Evolutionary conservation across 2,888 invertebrate species (phyloP), one percentile per base, ranked within the genome.

Genomic region (Dastarcus helophoroides): DNA sequence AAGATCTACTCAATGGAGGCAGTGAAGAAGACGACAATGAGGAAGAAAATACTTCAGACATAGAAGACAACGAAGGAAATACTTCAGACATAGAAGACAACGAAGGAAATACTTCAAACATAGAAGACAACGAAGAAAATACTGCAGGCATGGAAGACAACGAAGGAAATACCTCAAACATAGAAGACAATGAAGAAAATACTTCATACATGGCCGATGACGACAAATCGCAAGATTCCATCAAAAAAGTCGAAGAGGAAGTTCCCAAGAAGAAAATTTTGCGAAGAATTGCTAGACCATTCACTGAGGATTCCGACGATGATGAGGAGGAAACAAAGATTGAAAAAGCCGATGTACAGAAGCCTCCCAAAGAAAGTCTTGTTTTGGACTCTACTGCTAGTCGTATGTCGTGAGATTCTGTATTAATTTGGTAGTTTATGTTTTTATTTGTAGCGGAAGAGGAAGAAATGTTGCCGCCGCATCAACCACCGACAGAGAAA

Each of bases 221-320:
- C n/a, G n/a, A n/a, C n/a, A n/a, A n/a, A n/a, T n/a, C n/a, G n/a
- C n/a, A n/a, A n/a, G n/a, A n/a, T n/a, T n/a, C n/a, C n/a, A n/a
- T n/a, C 8, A 28, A 14, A 3, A 33, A 32, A 10, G 24, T 29
- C 4, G 36, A 33, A 24, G 37, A 42, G 21, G n/a, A 4, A 22
- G n/a, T 8, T 21, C 31, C 37, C 6, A 37, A 40, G 21, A 49
- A 47, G 25, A 54, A 48, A 42, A 40, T 40, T 14, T 38, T 55
- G 24, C 54, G 41, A 33, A 43, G 60, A 36, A 59, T 60, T 26
- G 16, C 58, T 14, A 49, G 49, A 39, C 38, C 48, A 21, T 51
- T 53, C 10, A 31, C 39, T 14, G 53, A 51, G 31, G 53, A 58
- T 46, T 56, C 56, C 8, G 56, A 57, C 35, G 54, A 54, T 22